These are phyloP conservation scores for Belgica antarctica DNA, from an alignment of 2,888 invertebrate species.

Conservation along the genomic window DNA sequence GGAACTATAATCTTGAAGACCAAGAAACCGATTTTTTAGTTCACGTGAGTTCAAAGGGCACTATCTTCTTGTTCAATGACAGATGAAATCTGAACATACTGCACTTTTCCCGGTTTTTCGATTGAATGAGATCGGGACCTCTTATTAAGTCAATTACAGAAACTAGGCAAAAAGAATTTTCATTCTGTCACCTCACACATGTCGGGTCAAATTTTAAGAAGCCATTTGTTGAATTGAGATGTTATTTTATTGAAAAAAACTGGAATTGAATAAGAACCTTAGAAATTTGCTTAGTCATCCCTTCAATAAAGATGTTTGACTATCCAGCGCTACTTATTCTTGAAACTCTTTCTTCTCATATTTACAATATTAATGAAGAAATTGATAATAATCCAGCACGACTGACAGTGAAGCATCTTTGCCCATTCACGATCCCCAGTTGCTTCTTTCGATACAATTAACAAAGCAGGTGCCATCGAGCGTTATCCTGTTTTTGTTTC, in stretches of 20 bases:
- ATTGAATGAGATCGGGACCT: no score
- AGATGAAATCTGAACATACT: no score
- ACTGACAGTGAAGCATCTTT: not conserved
- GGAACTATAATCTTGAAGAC: no score
- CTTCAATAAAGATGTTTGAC: slow-evolving; percentile 35
- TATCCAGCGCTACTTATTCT: no score
- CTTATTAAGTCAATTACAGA: no score
- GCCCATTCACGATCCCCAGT: not conserved
- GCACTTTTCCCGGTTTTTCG: no score
- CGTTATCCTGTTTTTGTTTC: slow-evolving; percentile 15
- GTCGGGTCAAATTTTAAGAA: slow-evolving; percentile 25
- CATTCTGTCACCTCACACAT: no score
- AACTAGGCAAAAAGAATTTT: no score
- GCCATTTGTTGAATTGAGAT: slow-evolving; percentile 40
- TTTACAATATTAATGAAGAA: not conserved
- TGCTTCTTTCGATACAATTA: slow-evolving; percentile 28
- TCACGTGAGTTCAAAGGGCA: no score
- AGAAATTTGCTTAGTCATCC: slow-evolving; percentile 35
- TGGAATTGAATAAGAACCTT: slow-evolving; percentile 21
- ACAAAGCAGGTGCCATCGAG: slow-evolving; percentile 37
- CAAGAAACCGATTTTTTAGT: no score
- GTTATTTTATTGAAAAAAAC: slow-evolving; percentile 9
- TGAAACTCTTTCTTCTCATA: slow-evolving; percentile 2
- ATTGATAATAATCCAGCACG: slow-evolving; percentile 6
- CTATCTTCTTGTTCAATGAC: no score